These are phyloP conservation scores for Hymenopus coronatus DNA, from an alignment of 2,888 invertebrate species.

Conservation along the genomic window DNA sequence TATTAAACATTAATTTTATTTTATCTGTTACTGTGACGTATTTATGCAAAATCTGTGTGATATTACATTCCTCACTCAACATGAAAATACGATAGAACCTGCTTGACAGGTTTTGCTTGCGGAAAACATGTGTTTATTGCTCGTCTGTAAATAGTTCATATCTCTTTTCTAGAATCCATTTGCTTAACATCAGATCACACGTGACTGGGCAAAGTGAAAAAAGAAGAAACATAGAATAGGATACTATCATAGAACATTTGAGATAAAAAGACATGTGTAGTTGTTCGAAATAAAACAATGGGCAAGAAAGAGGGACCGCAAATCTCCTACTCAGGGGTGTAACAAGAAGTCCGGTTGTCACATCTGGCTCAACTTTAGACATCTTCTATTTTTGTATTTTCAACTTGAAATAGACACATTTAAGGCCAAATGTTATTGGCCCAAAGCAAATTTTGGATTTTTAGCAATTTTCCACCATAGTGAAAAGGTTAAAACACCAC, in stretches of 20 bases:
- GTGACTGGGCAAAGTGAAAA: neutral
- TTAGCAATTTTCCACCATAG: too few relatives aligned
- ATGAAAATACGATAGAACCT: neutral
- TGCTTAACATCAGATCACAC: neutral
- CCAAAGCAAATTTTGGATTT: too few relatives aligned
- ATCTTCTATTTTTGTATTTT: too few relatives aligned
- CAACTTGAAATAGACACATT: too few relatives aligned
- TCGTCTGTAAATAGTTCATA: neutral
- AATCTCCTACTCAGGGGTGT: neutral
- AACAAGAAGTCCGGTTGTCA: neutral
- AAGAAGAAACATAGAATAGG: neutral
- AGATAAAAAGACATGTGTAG: neutral
- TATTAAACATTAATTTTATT: too few relatives aligned
- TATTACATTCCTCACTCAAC: neutral
- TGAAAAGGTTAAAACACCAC: too few relatives aligned
- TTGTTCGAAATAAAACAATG: neutral
- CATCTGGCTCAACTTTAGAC: too few relatives aligned
- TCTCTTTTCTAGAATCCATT: neutral
- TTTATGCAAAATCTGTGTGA: too few relatives aligned
- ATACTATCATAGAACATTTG: neutral
- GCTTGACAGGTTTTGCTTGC: neutral
- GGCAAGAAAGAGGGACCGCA: neutral
- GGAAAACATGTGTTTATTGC: neutral
- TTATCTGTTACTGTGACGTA: too few relatives aligned
- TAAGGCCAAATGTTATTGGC: too few relatives aligned